phyloP scores from a whole-genome alignment of 1,140 invertebrate genomes.

The Steinernema khuongi region DNA sequence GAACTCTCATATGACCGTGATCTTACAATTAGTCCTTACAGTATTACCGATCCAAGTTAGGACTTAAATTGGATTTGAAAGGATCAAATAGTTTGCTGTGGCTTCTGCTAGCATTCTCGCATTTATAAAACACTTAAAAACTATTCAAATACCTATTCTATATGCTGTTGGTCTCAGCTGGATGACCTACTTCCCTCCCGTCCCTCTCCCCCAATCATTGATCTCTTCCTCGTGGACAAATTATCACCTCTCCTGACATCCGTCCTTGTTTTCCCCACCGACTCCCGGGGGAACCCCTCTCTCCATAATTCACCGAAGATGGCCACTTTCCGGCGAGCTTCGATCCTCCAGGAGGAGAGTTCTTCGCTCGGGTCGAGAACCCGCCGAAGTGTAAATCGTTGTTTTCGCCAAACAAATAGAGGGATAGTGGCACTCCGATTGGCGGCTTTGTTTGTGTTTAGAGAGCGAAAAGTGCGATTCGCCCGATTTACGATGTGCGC shows the following conservation, averaged over 20 bases:
- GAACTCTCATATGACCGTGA: no score
- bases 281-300: neutral
- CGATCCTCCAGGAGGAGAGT: neutral
- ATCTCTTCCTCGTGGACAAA: no score
- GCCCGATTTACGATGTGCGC: neutral
- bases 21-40: no score
- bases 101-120: no score
- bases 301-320: neutral
- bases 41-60: no score
- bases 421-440: neutral
- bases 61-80: no score
- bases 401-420: neutral
- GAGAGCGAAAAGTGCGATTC: neutral
- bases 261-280: neutral
- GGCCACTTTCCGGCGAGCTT: neutral
- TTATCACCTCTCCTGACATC: neutral
- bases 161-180: no score
- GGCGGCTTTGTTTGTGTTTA: neutral
- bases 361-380: neutral
- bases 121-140: no score
- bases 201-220: no score
- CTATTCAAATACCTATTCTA: no score
- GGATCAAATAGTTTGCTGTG: no score
- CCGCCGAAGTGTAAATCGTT: conserved; percentile 6
- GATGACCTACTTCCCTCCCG: no score